A percentile compares a stretch with the other conserved stretches of the same genome.
Evolutionary conservation across 1,140 invertebrate species (phyloP).

Genomic region (Copidosoma floridanum): DNA sequence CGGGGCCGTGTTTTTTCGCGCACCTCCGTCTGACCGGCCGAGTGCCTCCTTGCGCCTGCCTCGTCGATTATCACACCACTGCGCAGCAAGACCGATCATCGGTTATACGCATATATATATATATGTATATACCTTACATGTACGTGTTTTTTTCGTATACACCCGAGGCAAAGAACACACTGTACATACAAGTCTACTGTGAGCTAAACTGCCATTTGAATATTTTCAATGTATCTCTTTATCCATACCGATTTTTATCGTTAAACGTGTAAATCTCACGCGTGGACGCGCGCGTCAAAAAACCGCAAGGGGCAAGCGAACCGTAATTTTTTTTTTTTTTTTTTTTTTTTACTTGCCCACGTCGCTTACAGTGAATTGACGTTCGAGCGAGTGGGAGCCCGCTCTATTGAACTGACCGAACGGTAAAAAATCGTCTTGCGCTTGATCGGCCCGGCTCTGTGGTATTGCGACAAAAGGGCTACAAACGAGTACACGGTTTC

Average conservation of each 20-base stretch:
- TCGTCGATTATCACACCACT: constrained; percentile 6
- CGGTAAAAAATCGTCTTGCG: constrained; percentile 15
- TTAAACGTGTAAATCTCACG: no score
- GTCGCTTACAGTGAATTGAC: no score
- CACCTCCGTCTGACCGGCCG: neutral
- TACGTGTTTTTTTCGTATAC: neutral
- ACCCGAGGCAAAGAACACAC: no score
- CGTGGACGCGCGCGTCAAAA: no score
- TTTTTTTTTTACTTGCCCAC: no score
- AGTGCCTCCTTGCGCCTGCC: neutral
- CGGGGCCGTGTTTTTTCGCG: neutral
- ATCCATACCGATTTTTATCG: no score
- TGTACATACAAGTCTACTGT: no score
- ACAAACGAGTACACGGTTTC: no score
- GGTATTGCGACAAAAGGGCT: neutral
- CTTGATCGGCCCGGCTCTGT: constrained; percentile 10
- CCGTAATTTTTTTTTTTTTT: no score
- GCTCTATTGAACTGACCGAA: constrained; percentile 24
- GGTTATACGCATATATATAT: neutral
- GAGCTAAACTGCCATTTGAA: no score
- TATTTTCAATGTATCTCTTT: no score
- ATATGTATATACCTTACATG: neutral
- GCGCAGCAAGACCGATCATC: neutral
- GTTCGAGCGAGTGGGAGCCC: neutral
- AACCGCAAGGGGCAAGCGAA: no score